Evolutionary conservation across 2,113 vertebrate species (phyloP).

Genomic region (Nansenia antarctica): DNA sequence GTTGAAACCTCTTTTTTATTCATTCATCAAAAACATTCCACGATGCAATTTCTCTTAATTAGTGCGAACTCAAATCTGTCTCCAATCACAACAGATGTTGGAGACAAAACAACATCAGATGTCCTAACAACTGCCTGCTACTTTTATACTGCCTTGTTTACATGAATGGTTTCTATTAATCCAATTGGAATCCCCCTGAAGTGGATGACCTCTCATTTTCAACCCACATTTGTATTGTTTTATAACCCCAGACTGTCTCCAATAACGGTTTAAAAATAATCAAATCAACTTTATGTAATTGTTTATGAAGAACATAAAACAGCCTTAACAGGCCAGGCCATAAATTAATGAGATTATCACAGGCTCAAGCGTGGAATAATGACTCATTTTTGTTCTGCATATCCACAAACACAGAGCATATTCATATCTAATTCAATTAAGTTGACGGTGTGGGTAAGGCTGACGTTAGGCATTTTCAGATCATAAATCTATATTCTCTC

Average conservation of each 20-base stretch:
- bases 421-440: constrained; percentile 45
- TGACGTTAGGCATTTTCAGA: constrained; percentile 20
- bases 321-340: constrained; percentile 10
- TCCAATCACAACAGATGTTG: constrained; percentile 22
- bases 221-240: constrained; percentile 29
- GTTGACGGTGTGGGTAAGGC: not conserved
- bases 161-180: constrained; percentile 30
- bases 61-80: constrained; percentile 14
- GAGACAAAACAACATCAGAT: constrained; percentile 16
- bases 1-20: not conserved
- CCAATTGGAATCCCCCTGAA: not conserved
- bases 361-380: constrained; percentile 47
- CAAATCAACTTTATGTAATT: constrained; percentile 47
- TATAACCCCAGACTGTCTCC: constrained; percentile 11
- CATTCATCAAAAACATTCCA: constrained; percentile 16
- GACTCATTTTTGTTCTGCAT: constrained; percentile 43
- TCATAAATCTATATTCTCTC: constrained; percentile 34
- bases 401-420: constrained; percentile 48
- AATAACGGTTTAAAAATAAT: constrained; percentile 38
- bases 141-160: constrained; percentile 37
- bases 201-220: constrained; percentile 7
- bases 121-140: constrained; percentile 8
- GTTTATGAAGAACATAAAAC: constrained; percentile 54
- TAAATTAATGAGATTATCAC: constrained; percentile 50
- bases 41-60: constrained; percentile 7